Base-by-base conservation (phyloP, 2,113 vertebrate species). In the Edolisoma coerulescens region DNA sequence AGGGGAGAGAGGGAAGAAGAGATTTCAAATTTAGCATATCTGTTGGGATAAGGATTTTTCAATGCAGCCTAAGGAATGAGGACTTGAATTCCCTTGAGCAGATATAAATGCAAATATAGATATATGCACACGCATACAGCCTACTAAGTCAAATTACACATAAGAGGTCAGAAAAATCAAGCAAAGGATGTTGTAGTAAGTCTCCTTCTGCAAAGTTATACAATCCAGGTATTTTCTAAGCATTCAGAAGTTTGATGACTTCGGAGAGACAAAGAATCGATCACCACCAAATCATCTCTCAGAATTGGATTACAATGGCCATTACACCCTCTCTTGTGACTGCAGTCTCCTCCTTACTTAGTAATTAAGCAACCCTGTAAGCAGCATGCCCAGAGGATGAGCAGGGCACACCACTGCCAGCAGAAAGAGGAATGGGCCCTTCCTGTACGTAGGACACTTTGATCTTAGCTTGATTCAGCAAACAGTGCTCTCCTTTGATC, bases 91-190 rank as follows among this genome's bases (percentile, higher is more conserved):
- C 91, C 60, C 89, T 32, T 71, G 83, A 37, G 63, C 47, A 90
- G 71, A n/a, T 84, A 84, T 27, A 86, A 94, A 96, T 69, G 79
- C 90, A 96, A 93, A 96, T 94, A 94, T 68, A 91, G 85, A 88
- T 77, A 68, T 74, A 92, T 13, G 44, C 56, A 82, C n/a, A 81
- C 22, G 27, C 50, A 74, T 73, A 84, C 37, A 84, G 68, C 39
- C 79, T 90, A 49, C 68, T 77, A 74, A 86, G 76, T 70, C 22
- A 84, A 81, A 90, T 78, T 89, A 78, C 41, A 87, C 49, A 41
- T 21, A 74, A 80, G 59, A 84, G 56, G 39, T 86, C 59, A 81
- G 59, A 93, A 92, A 95, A 95, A 91, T 67, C 59, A 87, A 88
- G 44, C 22, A 56, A 86, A 60, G 10, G 13, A 47, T 81, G 12